Base-by-base conservation (phyloP, 2,797 vertebrate species). In the Smutsia temminckii region DNA sequence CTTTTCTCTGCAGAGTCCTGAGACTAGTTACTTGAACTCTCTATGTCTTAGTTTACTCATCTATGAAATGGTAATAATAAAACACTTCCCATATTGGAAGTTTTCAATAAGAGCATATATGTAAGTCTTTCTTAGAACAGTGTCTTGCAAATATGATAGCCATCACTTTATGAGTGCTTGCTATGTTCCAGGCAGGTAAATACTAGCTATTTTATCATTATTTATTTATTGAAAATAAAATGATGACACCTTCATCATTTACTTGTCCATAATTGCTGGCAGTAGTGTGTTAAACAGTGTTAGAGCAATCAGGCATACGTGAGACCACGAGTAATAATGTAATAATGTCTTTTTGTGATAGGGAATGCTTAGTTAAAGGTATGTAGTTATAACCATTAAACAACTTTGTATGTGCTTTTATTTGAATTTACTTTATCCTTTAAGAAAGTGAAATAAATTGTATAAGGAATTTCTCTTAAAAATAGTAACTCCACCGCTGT, bases 351-450 rank as follows among this genome's bases (percentile, higher is more conserved):
- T 85, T 85, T 25, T 79, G 9, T 91, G 91, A 93, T 91, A 86
- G 83, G 75, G 18, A 49, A 64, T 71, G 32, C 32, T 78, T 69
- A 85, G 53, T 53, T 78, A 61, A 96, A 95, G 23, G 6, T 20
- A 29, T 92, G 51, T 59, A 61, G 59, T 81, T 59, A 69, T 93
- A 84, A 89, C 37, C 34, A 77, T 79, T 94, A 84, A 94, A 84
- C 32, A 61, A 18, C 34, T 92, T 64, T 74, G 34, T 20, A 34
- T 89, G 40, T 69, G 32, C 25, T 96, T 96, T 79, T 69, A 21
- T 94, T 97, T 66, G 92, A 85, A 85, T 94, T 96, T 79, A 89
- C 37, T 87, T 95, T 89, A 66, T 89, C 77, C 93, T 34, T 63
- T 92, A 92, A 92, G 59, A 94, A 95, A 79, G 40, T 86, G 46